phyloP scores from a whole-genome alignment of 2,797 vertebrate species.

The Anas georgica region DNA sequence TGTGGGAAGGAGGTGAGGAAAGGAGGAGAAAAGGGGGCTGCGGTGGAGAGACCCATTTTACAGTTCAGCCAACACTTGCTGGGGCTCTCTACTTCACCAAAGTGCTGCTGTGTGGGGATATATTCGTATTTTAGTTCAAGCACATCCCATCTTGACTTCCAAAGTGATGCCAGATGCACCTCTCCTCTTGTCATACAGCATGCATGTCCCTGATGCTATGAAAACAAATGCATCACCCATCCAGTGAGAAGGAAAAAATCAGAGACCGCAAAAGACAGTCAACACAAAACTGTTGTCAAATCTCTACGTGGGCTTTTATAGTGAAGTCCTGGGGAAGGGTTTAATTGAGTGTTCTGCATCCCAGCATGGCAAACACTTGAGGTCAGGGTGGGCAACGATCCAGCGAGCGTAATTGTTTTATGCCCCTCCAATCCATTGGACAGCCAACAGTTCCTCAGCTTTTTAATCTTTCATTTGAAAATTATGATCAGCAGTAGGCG shows the following conservation, averaged over 20 bases:
- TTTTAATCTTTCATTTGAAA: not conserved
- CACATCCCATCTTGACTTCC: not conserved
- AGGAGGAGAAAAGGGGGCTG: not conserved
- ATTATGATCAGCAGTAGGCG: not conserved
- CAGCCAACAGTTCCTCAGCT: not conserved
- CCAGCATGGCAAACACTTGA: not conserved
- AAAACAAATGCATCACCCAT: not conserved
- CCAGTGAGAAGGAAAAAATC: not conserved
- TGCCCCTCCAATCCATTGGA: not conserved
- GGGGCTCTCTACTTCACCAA: not conserved
- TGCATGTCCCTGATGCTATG: accelerated
- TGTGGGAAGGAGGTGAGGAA: not conserved
- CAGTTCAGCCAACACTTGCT: not conserved
- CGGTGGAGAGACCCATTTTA: not conserved
- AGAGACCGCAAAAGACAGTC: not conserved
- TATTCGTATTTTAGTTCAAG: not conserved
- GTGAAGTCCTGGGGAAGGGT: not conserved
- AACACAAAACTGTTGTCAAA: not conserved
- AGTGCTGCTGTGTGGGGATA: not conserved
- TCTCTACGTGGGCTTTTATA: not conserved
- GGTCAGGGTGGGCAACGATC: not conserved
- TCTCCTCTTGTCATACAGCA: not conserved
- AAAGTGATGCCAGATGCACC: not conserved
- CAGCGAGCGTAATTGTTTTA: accelerated
- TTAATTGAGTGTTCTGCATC: not conserved